Base-by-base conservation (phyloP, 2,113 vertebrate genomes). In the Tragelaphus imberbis region DNA sequence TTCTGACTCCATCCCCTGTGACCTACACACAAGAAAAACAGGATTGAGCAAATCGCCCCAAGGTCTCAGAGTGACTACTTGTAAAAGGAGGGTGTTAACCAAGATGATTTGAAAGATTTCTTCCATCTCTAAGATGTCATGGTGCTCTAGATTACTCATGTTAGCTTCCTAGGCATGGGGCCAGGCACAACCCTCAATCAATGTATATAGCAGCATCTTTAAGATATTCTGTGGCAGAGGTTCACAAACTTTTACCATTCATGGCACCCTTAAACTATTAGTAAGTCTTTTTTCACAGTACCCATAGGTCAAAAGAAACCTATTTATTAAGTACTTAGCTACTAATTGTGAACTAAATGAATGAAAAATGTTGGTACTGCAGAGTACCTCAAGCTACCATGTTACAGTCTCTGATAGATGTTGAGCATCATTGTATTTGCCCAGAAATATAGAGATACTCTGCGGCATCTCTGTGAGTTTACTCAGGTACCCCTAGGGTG, bases 91-190 rank as follows among this genome's bases (percentile, higher is more conserved):
- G 13, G 12, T 7, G 47, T 79, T 77, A n/a, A 77, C 19, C 82
- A 5, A 6, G 36, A 40, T 40, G 23, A 51, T 27, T 17, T 71
- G 21, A 84, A 85, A 51, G 23, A 36, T 25, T 7, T 44, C 40
- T 77, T 51, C 30, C 13, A 2, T 33, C 36, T 49, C 36, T 21
- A 19, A 53, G 2, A 2, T 2, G 8, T 21, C 2, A 0, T 5
- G 6, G 44, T n/a, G 36, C 56, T 87, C 11, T 5, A 25, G 30
- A 23, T 88, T 19, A 9, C 21, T 79, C 91, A 40, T 1, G 11
- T 25, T 55, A 49, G 23, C 36, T 58, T 61, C 63, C 25, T 30
- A 77, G 61, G 86, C 77, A 55, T 2, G 21, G 21, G 55, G 59
- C 68, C 49, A 63, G 44, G 75, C 6, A 36, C 2, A 21, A 65